These are phyloP conservation scores for Pseudolaguvia tuberculata DNA, from an alignment of 2,113 vertebrate species.

Conservation along the genomic window DNA sequence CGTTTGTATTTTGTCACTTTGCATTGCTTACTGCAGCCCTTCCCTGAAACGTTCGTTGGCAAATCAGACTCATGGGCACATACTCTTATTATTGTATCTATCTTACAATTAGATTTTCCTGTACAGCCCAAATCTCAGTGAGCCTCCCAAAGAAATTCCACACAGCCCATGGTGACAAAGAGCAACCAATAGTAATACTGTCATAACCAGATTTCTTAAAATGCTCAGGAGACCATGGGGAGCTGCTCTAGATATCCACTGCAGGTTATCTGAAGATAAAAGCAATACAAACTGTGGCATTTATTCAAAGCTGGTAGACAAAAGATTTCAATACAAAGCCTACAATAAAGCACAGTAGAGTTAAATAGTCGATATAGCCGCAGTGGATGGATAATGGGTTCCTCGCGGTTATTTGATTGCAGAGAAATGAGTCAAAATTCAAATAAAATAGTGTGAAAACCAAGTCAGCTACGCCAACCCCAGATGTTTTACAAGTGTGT, in stretches of 20 bases:
- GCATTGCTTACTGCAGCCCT: not conserved
- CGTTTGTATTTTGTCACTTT: not conserved
- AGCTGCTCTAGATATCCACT: not conserved
- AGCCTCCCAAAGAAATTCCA: not conserved
- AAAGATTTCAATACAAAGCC: not conserved
- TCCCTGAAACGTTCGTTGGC: not conserved
- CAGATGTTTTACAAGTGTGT: conserved; percentile 42
- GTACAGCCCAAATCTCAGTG: conserved; percentile 14
- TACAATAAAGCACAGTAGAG: not conserved
- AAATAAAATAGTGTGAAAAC: conserved; percentile 41
- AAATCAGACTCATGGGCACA: conserved; percentile 41
- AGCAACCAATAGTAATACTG: not conserved
- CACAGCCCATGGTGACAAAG: conserved; percentile 26
- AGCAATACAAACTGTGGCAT: not conserved
- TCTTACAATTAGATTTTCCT: conserved; percentile 52
- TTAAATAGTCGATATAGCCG: not conserved
- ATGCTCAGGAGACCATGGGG: not conserved
- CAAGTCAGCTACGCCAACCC: conserved; percentile 26
- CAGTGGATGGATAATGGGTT: conserved; percentile 29
- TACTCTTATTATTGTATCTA: not conserved
- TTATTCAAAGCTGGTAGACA: not conserved
- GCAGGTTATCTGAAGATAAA: not conserved
- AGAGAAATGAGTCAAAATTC: conserved; percentile 27
- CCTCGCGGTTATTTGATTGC: conserved; percentile 37
- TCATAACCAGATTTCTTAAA: not conserved